Base-by-base conservation (phyloP, 2,888 invertebrate genomes). In the Drosophila yooni region DNA sequence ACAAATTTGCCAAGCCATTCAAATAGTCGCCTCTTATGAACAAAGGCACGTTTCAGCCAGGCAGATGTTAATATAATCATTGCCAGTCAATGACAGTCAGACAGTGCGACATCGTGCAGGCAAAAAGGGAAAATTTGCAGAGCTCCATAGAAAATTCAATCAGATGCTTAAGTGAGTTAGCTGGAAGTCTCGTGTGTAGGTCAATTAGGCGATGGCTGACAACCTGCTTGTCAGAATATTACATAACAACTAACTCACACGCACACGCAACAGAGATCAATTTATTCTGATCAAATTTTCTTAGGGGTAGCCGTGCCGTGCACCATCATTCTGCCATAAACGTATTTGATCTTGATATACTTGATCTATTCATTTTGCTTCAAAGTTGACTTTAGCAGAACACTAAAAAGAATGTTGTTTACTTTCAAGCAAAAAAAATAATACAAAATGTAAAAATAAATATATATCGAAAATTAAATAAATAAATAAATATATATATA, bases 51-150 rank as follows among this genome's bases (percentile, higher is more conserved):
- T 58, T 68, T 61, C 43, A 57, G 31, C 15, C 71, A 27, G 64
- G 36, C 64, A 82, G 51, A 70, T 74, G 72, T 70, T 68, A 74
- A 79, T 82, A 76, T 61, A 80, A 86, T 83, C 68, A 86, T 78
- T 50, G 68, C 78, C 86, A 83, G 81, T n/a, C n/a, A n/a, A n/a
- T n/a, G n/a, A 70, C 76, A 56, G 68, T 53, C 43, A 63, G 52
- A 78, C 57, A 54, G 63, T 51, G 48, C 43, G 54, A 74, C 63
- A 75, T 77, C 66, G 80, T 79, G 76, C 36, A 34, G 36, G 36
- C n/a, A 10, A 69, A 25, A 54, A 75, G 70, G 60, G 75, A 74
- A 74, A 64, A 2, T 79, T 29, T 58, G 29, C 38, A 62, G 34
- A 59, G 29, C 15, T 33, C 15, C 29, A 36, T 11, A 8, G 59